A percentile compares a stretch with the other conserved stretches of the same genome.
These are phyloP conservation scores for Caenorhabditis sp. DNA, from an alignment of 2,888 invertebrate species.

Conservation along the genomic window DNA sequence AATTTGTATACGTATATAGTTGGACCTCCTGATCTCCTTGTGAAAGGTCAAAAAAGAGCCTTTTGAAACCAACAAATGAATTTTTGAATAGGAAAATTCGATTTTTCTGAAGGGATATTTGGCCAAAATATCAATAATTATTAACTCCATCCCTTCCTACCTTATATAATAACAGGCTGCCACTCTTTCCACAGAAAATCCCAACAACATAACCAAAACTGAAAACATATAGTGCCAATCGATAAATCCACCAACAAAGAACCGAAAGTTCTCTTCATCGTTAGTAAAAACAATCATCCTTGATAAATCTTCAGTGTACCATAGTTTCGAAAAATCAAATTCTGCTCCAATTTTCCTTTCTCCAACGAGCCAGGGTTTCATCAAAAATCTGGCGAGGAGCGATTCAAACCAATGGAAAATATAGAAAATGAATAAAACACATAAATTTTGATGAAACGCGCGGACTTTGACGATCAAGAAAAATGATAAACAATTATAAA, in stretches of 20 bases:
- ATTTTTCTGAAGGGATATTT: too few relatives aligned
- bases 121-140: too few relatives aligned
- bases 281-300: conserved; percentile 12
- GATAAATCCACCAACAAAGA: conserved; percentile 23
- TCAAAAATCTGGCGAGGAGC: conserved; percentile 5
- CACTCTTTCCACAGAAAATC: conserved; percentile 14
- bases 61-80: too few relatives aligned
- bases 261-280: background rate
- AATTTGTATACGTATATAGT: too few relatives aligned
- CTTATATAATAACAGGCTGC: conserved; percentile 21
- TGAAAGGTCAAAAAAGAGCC: too few relatives aligned
- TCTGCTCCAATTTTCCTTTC: background rate
- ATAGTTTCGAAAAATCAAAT: too few relatives aligned
- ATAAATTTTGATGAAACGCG: conserved; percentile 18
- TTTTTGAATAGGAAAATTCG: too few relatives aligned
- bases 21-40: too few relatives aligned
- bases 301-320: conserved; percentile 7
- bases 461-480: conserved; percentile 6
- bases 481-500: conserved; percentile 4
- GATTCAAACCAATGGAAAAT: conserved; percentile 14
- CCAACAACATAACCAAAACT: conserved; percentile 11
- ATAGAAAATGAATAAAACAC: conserved; percentile 8
- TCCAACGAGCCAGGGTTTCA: conserved; percentile 14
- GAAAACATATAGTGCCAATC: conserved; percentile 28
- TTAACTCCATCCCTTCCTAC: conserved; percentile 22